phyloP scores from a whole-genome alignment of 2,888 invertebrate genomes.

The Pollenia angustigena region DNA sequence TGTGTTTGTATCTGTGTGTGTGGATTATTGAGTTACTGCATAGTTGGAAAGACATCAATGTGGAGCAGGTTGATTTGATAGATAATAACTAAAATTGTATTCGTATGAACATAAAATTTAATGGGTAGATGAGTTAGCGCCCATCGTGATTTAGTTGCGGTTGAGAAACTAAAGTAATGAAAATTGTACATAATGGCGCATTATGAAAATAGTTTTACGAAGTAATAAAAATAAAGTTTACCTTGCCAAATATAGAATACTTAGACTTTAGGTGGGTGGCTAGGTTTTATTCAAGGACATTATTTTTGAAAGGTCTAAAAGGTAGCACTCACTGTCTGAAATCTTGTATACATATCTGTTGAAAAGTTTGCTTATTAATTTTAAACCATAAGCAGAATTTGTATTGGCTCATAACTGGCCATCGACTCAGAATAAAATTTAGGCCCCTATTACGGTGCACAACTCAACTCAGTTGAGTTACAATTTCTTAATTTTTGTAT shows the following conservation, averaged over 20 bases:
- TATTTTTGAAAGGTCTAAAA: neutral
- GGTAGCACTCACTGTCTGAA: too few relatives aligned
- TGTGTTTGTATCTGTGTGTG: neutral
- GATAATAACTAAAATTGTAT: slow-evolving; percentile 8
- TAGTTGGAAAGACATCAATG: slow-evolving; percentile 18
- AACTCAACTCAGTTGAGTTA: too few relatives aligned
- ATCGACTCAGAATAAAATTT: too few relatives aligned
- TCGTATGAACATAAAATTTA: slow-evolving; percentile 3
- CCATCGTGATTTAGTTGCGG: slow-evolving; percentile 40
- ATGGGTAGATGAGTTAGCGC: slow-evolving; percentile 53
- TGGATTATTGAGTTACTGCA: slow-evolving; percentile 31
- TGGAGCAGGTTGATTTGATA: neutral
- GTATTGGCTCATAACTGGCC: too few relatives aligned
- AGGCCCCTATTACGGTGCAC: too few relatives aligned
- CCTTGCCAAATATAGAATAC: neutral
- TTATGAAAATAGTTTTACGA: neutral
- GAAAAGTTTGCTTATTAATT: too few relatives aligned
- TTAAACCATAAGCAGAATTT: too few relatives aligned
- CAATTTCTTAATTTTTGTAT: too few relatives aligned
- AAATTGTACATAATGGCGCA: neutral
- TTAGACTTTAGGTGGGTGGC: too few relatives aligned
- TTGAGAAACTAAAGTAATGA: slow-evolving; percentile 21
- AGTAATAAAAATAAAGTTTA: neutral
- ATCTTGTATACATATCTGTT: too few relatives aligned
- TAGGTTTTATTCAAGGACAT: too few relatives aligned